These are phyloP conservation scores for Falco columbarius DNA, from an alignment of 2,797 vertebrate species.

Conservation along the genomic window DNA sequence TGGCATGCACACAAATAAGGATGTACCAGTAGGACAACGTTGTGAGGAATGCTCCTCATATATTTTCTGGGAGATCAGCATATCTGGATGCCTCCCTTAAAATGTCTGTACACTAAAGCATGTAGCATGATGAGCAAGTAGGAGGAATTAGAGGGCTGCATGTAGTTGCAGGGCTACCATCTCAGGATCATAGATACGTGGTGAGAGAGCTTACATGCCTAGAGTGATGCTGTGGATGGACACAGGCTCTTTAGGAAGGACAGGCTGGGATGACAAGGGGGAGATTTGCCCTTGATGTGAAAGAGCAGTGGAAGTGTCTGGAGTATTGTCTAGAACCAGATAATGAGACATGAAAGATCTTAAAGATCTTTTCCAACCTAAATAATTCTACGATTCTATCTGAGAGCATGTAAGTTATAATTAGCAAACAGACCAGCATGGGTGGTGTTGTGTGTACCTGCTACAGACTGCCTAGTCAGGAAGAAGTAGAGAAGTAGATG, in stretches of 20 bases:
- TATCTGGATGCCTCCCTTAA: background rate
- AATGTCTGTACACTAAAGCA: background rate
- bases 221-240: background rate
- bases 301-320: background rate
- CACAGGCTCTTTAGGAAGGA: background rate
- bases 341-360: too few species aligned
- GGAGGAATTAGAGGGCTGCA: background rate
- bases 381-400: background rate
- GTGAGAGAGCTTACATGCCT: background rate
- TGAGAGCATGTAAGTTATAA: background rate
- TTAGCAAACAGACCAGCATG: background rate
- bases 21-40: background rate
- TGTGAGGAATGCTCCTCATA: background rate
- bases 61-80: background rate
- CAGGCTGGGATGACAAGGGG: accelerated
- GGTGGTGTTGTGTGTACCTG: background rate
- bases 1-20: background rate
- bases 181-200: background rate
- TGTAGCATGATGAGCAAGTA: accelerated
- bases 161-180: background rate
- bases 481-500: background rate
- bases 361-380: too few species aligned
- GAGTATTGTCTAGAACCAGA: background rate
- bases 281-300: accelerated
- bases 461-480: background rate